These are phyloP conservation scores for Pterostichus madidus DNA, from an alignment of 2,888 invertebrate species.

Conservation along the genomic window DNA sequence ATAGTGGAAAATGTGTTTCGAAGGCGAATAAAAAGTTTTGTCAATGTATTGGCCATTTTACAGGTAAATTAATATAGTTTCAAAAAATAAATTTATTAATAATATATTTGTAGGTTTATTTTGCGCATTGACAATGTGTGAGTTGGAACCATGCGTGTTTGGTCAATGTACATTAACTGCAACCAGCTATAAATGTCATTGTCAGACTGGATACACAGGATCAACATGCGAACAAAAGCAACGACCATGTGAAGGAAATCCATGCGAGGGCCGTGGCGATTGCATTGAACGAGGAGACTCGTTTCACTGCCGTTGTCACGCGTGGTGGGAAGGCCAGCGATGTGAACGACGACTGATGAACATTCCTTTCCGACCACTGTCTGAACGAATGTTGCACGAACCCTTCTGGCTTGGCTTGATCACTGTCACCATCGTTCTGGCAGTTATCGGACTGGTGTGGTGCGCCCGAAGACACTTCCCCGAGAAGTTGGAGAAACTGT, in stretches of 20 bases:
- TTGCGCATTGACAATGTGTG: constrained; percentile 88
- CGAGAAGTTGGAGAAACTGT: constrained; percentile 89
- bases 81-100: neutral
- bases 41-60: constrained; percentile 85
- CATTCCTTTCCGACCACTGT: constrained; percentile 85
- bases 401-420: constrained; percentile 94
- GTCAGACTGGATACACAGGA: constrained; percentile 85
- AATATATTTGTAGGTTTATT: constrained; percentile 81
- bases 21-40: constrained; percentile 82
- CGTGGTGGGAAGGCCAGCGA: constrained; percentile 82
- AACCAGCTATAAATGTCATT: constrained; percentile 81
- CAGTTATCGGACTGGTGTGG: constrained; percentile 89
- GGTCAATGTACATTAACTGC: constrained; percentile 82
- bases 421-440: constrained; percentile 89
- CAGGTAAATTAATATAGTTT: constrained; percentile 78
- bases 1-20: constrained; percentile 84
- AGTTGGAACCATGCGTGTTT: constrained; percentile 84
- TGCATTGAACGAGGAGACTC: constrained; percentile 78
- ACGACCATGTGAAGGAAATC: constrained; percentile 85
- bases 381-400: constrained; percentile 90
- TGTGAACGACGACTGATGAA: constrained; percentile 86
- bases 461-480: constrained; percentile 92
- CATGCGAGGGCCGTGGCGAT: constrained; percentile 87
- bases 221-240: constrained; percentile 84
- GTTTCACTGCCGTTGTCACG: constrained; percentile 80